Evolutionary conservation across 2,888 invertebrate species (phyloP).

Genomic region (Imbricaverruca yamaguchii): DNA sequence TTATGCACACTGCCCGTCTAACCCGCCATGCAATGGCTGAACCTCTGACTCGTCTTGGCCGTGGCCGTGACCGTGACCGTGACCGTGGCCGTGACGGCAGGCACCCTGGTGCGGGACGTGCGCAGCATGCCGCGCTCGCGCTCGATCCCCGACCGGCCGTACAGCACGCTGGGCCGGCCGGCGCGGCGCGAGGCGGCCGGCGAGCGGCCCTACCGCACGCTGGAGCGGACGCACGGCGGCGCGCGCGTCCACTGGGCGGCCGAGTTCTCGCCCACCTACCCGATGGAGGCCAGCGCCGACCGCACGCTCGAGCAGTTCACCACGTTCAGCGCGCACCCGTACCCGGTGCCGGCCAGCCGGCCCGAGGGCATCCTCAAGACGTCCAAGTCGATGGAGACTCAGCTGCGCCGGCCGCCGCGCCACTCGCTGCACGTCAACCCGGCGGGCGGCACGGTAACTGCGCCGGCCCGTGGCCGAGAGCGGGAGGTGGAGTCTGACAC

Average conservation of each 20-base stretch:
- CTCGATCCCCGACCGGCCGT: slow-evolving; percentile 12
- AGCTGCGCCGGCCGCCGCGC: slow-evolving; percentile 19
- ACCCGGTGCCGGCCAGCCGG: slow-evolving; percentile 9
- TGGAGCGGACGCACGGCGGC: slow-evolving; percentile 20
- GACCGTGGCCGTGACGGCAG: neutral
- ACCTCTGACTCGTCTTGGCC: no score
- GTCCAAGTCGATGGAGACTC: slow-evolving; percentile 19
- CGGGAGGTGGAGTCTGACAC: no score
- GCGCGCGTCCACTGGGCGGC: slow-evolving; percentile 22
- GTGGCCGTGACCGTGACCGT: neutral
- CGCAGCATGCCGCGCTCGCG: slow-evolving; percentile 18
- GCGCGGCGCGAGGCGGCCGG: slow-evolving; percentile 11
- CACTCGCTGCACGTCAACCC: slow-evolving; percentile 10
- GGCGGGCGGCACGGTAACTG: neutral
- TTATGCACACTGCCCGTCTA: no score
- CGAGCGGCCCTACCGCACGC: slow-evolving; percentile 19
- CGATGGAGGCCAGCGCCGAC: slow-evolving; percentile 19
- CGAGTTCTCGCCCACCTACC: slow-evolving; percentile 1
- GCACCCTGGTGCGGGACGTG: slow-evolving; percentile 8
- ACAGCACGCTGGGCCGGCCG: slow-evolving; percentile 12
- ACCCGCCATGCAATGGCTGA: no score
- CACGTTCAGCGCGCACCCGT: slow-evolving; percentile 18
- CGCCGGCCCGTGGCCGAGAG: neutral
- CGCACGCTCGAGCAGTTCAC: slow-evolving; percentile 20
- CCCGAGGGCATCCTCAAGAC: slow-evolving; percentile 22